phyloP scores from a whole-genome alignment of 2,888 invertebrate species.

The Apamea crenata region DNA sequence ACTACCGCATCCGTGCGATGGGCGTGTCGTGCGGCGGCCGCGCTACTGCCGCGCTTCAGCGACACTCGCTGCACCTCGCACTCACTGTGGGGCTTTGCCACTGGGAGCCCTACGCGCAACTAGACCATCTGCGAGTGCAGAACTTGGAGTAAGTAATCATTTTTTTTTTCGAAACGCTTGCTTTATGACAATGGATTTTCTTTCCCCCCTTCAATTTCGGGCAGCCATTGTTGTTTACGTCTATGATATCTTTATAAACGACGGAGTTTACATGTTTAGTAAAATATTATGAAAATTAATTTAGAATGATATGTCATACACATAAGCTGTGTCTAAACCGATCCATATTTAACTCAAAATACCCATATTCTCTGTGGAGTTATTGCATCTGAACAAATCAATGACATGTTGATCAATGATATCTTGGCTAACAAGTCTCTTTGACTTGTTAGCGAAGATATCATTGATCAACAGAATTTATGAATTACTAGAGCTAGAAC shows the following conservation, averaged over 20 bases:
- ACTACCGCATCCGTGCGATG: constrained; percentile 86
- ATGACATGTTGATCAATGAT: neutral
- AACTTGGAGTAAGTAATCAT: constrained; percentile 79
- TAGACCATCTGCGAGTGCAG: constrained; percentile 83
- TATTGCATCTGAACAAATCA: neutral
- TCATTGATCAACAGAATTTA: neutral
- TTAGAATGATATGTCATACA: neutral
- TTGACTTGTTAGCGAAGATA: too few relatives aligned
- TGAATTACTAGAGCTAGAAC: neutral
- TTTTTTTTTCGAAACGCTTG: neutral
- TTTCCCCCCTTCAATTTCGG: neutral
- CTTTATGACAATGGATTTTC: neutral
- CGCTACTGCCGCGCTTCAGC: constrained; percentile 79
- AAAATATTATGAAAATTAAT: too few relatives aligned
- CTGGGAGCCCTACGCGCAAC: constrained; percentile 86
- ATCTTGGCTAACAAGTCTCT: neutral
- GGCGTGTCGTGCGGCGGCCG: constrained; percentile 84
- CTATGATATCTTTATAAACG: neutral
- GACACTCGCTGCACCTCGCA: constrained; percentile 80
- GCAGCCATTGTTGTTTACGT: neutral
- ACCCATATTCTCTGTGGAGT: neutral
- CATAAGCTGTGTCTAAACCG: neutral
- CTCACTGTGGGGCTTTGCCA: constrained; percentile 81
- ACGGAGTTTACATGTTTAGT: neutral
- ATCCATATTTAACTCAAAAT: neutral